Evolutionary conservation across 2,113 vertebrate genomes (phyloP).

Genomic region (Neodontobutis hainanensis): DNA sequence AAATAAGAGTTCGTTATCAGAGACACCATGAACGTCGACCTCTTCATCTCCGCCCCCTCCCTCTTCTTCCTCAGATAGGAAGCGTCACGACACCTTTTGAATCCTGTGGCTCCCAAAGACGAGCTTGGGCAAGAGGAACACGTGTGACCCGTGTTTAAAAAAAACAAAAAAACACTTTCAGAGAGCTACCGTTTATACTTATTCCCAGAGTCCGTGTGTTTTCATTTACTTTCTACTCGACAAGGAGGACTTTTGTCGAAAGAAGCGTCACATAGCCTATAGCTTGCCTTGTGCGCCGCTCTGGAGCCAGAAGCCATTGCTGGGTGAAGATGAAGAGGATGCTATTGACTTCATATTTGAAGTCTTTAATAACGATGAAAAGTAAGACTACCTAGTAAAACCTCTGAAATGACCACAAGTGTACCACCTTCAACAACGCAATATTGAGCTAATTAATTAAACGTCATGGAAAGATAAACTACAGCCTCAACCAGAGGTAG

Average conservation of each 20-base stretch:
- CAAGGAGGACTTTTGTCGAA: conserved; percentile 1
- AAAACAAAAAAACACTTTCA: background rate
- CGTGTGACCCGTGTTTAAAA: conserved; percentile 27
- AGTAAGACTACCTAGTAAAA: background rate
- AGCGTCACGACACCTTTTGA: conserved; percentile 73
- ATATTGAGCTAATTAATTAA: background rate
- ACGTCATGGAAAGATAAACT: background rate
- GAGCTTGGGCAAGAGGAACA: conserved; percentile 25
- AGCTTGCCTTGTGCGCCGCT: conserved; percentile 2
- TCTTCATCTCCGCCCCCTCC: conserved; percentile 40
- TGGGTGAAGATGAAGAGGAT: conserved; percentile 42
- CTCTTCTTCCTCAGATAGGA: conserved; percentile 27
- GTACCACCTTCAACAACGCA: background rate
- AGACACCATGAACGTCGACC: conserved; percentile 56
- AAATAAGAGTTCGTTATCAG: conserved; percentile 24
- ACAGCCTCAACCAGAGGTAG: too few relatives aligned
- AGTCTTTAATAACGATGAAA: background rate
- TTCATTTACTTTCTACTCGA: conserved; percentile 10
- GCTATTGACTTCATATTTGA: conserved; percentile 34
- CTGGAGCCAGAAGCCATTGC: conserved; percentile 37
- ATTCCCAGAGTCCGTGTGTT: conserved; percentile 1
- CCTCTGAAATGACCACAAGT: background rate
- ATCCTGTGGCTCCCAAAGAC: conserved; percentile 35
- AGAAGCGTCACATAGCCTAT: conserved; percentile 45
- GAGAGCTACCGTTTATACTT: background rate